A percentile compares a stretch with the other conserved stretches of the same genome.
These are phyloP conservation scores for Pardosa pseudoannulata DNA, from an alignment of 2,888 invertebrate species.

Conservation along the genomic window DNA sequence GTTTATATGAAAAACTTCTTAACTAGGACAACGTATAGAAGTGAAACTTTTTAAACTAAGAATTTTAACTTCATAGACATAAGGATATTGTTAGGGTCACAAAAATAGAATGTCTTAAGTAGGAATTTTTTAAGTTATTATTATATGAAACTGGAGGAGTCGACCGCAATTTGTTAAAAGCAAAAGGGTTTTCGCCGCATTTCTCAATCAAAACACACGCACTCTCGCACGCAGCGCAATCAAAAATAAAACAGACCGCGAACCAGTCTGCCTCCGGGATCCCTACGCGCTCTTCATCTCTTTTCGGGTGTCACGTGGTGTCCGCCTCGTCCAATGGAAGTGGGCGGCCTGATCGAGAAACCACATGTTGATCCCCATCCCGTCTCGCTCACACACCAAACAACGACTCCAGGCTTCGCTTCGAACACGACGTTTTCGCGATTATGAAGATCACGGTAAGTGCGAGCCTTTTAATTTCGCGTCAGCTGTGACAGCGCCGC, in stretches of 20 bases:
- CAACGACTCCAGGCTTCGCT: not conserved
- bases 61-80: no score
- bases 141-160: no score
- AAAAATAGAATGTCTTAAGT: no score
- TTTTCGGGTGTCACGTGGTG: constrained; percentile 26
- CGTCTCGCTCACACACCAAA: not conserved
- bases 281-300: constrained; percentile 9
- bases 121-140: no score
- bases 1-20: no score
- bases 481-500: constrained; percentile 2
- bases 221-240: no score
- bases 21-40: no score
- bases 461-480: not conserved
- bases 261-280: constrained; percentile 17
- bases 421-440: not conserved
- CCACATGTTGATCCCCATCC: constrained; percentile 61
- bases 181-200: no score
- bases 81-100: no score
- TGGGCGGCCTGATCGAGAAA: constrained; percentile 17
- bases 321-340: constrained; percentile 31
- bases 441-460: constrained; percentile 65
- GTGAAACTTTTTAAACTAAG: no score
- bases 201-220: no score
- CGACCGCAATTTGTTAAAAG: no score
- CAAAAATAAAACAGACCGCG: not conserved